Evolutionary conservation across 2,797 vertebrate species (phyloP), one percentile per base, ranked within the genome.

Genomic region (Picus viridis): DNA sequence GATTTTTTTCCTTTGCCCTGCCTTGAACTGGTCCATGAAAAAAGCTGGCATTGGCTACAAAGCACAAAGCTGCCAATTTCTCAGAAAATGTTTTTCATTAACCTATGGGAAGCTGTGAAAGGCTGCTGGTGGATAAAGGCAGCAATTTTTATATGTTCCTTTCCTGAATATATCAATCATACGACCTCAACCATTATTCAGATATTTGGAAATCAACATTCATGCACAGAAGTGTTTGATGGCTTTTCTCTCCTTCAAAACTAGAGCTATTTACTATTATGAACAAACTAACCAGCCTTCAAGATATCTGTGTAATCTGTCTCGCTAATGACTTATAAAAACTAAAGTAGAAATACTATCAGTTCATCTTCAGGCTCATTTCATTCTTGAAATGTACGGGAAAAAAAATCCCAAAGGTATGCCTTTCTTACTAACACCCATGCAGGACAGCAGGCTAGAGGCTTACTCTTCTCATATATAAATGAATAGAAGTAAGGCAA

Each of bases 31-130:
- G 96, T 95, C 97, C 94, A 96, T 95, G 93, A 96, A 97, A 97
- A 95, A 95, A 96, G 89, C 87, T 97, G 97, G 97, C 97, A 97
- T 91, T 83, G 92, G 93, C 90, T 96, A 96, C 92, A 95, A 96
- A 96, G 94, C 80, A 75, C 9, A 4, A 79, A 70, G 92, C 92
- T 96, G 96, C 96, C 97, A 97, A 94, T 88, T 97, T 95, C 96
- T 97, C 93, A 92, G 93, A 96, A 97, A 97, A 97, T 96, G 94
- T 97, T 97, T 97, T 97, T 96, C 90, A 93, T 96, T 96, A 97
- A 96, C 97, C 97, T 97, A 97, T 95, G 97, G 95, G 95, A 97
- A 97, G 92, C 93, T 96, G 88, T 92, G 95, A 97, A 96, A 96
- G 95, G 92, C 96, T 97, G 85, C 76, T 95, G 87, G 65, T 92